A percentile compares a stretch with the other conserved stretches of the same genome.
Evolutionary conservation across 2,888 invertebrate genomes (phyloP).

Genomic region (Erpobdella octoculata): DNA sequence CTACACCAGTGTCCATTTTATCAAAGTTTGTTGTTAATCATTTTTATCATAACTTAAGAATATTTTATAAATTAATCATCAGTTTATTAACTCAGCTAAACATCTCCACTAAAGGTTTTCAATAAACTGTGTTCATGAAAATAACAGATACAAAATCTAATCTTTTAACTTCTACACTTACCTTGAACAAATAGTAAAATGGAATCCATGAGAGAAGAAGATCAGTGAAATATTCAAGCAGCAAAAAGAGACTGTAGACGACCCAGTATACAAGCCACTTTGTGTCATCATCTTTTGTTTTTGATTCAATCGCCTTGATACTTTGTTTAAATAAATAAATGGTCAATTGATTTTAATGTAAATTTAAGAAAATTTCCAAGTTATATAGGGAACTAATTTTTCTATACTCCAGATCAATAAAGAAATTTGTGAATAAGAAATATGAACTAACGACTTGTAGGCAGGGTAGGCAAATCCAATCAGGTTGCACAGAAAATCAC

Average conservation of each 20-base stretch:
- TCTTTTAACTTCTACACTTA: too few species aligned
- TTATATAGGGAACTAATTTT: background rate
- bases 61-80: too few species aligned
- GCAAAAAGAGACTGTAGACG: constrained; percentile 87
- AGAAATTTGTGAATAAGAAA: background rate
- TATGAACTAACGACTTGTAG: constrained; percentile 26
- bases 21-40: too few species aligned
- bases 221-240: constrained; percentile 87
- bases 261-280: constrained; percentile 98
- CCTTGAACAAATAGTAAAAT: constrained; percentile 81
- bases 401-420: background rate
- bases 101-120: background rate
- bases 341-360: too few species aligned
- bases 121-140: background rate
- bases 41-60: too few species aligned
- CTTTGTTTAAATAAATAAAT: constrained; percentile 43
- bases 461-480: constrained; percentile 32
- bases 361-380: background rate
- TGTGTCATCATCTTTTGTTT: constrained; percentile 65
- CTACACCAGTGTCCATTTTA: too few species aligned
- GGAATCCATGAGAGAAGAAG: constrained; percentile 79
- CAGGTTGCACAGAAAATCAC: constrained; percentile 27
- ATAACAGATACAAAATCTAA: too few species aligned
- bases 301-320: constrained; percentile 57
- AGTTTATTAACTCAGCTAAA: background rate